phyloP scores from a whole-genome alignment of 2,113 vertebrate species.

The Triplophysa tibetana region DNA sequence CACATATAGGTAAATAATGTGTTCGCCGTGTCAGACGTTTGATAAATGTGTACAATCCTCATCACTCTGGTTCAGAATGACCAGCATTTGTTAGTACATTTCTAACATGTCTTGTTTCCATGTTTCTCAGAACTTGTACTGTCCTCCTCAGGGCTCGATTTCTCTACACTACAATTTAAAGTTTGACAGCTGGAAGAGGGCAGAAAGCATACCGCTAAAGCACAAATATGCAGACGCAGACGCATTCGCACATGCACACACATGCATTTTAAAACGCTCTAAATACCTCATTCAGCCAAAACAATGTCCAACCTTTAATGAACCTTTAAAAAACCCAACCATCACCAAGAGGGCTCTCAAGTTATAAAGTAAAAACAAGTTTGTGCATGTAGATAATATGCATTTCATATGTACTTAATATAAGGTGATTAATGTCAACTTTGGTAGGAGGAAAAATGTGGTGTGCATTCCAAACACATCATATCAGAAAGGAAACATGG shows the following conservation, averaged over 20 bases:
- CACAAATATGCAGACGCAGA: constrained; percentile 9
- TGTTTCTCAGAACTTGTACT: constrained; percentile 26
- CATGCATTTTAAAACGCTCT: constrained; percentile 5
- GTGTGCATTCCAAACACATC: constrained; percentile 27
- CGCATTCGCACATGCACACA: neutral
- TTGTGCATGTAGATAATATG: too few species aligned
- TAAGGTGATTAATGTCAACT: constrained; percentile 9
- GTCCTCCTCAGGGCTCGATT: constrained; percentile 19
- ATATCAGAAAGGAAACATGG: constrained; percentile 9
- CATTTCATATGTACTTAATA: too few species aligned
- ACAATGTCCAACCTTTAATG: neutral
- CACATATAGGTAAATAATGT: too few species aligned
- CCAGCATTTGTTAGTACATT: neutral
- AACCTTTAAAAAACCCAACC: neutral
- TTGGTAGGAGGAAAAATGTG: neutral
- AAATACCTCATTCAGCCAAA: neutral
- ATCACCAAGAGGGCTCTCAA: neutral
- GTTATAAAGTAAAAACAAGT: neutral
- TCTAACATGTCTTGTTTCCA: neutral
- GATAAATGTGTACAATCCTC: neutral
- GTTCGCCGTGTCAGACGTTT: neutral
- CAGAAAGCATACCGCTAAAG: neutral
- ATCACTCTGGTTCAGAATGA: neutral
- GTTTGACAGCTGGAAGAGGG: constrained; percentile 40
- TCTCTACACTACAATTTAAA: neutral